These are phyloP conservation scores for Drosophila lacteicornis DNA, from an alignment of 1,140 invertebrate genomes.

Conservation along the genomic window DNA sequence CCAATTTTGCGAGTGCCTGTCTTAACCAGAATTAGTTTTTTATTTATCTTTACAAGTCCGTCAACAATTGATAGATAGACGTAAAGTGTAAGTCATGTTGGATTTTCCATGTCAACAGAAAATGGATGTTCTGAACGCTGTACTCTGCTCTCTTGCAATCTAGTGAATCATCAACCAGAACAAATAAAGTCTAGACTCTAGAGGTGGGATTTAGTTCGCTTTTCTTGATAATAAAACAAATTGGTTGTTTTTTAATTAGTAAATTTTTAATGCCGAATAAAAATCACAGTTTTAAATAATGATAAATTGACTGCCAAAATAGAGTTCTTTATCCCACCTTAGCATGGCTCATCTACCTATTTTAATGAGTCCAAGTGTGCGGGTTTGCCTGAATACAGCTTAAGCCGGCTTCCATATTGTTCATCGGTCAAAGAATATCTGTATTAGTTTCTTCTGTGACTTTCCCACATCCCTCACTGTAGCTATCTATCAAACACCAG, in stretches of 20 bases:
- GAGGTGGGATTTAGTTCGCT: too few species aligned
- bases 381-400: too few species aligned
- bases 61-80: neutral
- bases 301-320: too few species aligned
- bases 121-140: neutral
- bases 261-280: too few species aligned
- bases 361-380: neutral
- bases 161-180: neutral
- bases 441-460: slow-evolving; percentile 8
- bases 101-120: neutral
- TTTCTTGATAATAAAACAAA: too few species aligned
- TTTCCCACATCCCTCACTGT: slow-evolving; percentile 5
- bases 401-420: neutral
- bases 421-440: slow-evolving; percentile 8
- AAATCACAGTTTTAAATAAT: too few species aligned
- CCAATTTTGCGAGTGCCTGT: neutral
- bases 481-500: slow-evolving; percentile 11
- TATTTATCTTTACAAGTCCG: neutral
- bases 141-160: neutral
- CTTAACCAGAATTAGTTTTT: neutral
- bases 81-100: neutral
- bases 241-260: too few species aligned
- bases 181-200: neutral
- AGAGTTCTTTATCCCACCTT: too few species aligned
- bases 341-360: too few species aligned